A percentile compares a stretch with the other conserved stretches of the same genome.
phyloP scores from a whole-genome alignment of 2,113 vertebrate genomes.

The Pseudonaja textilis region DNA sequence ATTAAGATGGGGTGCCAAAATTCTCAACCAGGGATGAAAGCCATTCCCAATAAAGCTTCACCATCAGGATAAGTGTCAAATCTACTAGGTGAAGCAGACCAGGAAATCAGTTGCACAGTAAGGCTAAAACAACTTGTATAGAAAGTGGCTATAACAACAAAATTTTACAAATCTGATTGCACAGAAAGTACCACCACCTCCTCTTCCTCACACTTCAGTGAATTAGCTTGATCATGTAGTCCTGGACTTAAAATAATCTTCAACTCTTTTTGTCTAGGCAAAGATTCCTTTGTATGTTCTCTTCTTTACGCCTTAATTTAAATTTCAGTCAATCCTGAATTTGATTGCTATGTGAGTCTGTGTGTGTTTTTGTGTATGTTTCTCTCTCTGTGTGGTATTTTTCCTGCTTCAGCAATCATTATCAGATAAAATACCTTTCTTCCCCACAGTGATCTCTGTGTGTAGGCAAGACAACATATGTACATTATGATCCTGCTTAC shows the following conservation, averaged over 20 bases:
- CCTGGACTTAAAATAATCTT: neutral
- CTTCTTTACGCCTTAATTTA: neutral
- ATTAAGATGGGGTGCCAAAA: neutral
- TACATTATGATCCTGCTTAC: neutral
- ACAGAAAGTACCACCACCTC: neutral
- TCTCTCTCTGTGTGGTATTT: neutral
- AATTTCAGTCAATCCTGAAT: neutral
- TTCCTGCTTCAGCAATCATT: neutral
- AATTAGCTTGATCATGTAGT: neutral
- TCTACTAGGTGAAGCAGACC: neutral
- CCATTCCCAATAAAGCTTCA: neutral
- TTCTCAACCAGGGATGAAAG: neutral
- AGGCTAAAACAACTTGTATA: neutral
- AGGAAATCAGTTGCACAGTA: neutral
- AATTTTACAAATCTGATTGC: neutral
- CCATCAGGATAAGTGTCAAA: neutral
- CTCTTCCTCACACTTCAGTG: neutral
- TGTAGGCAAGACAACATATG: neutral
- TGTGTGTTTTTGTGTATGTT: neutral
- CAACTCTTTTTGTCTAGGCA: neutral
- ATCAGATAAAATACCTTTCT: neutral
- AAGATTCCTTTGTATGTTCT: neutral
- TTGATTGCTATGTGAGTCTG: neutral
- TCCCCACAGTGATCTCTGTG: neutral
- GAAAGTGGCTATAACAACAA: neutral